These are phyloP conservation scores for Ryuthela nishihirai DNA, from an alignment of 2,888 invertebrate species.

Conservation along the genomic window DNA sequence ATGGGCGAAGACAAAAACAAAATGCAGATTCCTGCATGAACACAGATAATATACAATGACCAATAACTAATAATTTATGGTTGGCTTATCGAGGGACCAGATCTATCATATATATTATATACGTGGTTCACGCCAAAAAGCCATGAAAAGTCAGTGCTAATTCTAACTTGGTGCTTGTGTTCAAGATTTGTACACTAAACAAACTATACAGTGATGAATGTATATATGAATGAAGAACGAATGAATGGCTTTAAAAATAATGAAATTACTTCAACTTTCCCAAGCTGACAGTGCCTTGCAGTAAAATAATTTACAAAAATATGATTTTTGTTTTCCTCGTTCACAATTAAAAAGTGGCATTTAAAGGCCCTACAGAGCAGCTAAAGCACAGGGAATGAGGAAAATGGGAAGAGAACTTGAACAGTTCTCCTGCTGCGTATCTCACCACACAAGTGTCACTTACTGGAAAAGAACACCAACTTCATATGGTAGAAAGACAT, in stretches of 20 bases:
- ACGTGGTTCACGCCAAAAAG: slow-evolving; percentile 8
- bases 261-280: slow-evolving; percentile 5
- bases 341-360: neutral
- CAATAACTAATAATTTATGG: slow-evolving; percentile 26
- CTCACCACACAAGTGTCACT: too few relatives aligned
- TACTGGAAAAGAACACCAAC: too few relatives aligned
- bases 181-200: slow-evolving; percentile 9
- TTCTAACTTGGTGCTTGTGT: slow-evolving; percentile 31
- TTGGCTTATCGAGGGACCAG: slow-evolving; percentile 7
- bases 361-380: neutral
- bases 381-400: too few relatives aligned
- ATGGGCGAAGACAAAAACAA: too few relatives aligned
- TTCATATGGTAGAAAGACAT: too few relatives aligned
- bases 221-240: slow-evolving; percentile 21
- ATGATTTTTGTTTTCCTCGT: neutral
- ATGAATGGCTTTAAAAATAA: slow-evolving; percentile 12
- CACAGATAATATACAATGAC: slow-evolving; percentile 11
- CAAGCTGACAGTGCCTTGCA: slow-evolving; percentile 1
- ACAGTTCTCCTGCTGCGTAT: too few relatives aligned
- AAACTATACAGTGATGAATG: slow-evolving; percentile 28
- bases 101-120: slow-evolving; percentile 21
- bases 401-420: too few relatives aligned
- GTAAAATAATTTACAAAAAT: slow-evolving; percentile 29
- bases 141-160: slow-evolving; percentile 24
- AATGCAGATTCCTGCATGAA: slow-evolving; percentile 1